Conservation (phyloP, 2,113 vertebrate genomes). For the Oreochromis niloticus region DNA sequence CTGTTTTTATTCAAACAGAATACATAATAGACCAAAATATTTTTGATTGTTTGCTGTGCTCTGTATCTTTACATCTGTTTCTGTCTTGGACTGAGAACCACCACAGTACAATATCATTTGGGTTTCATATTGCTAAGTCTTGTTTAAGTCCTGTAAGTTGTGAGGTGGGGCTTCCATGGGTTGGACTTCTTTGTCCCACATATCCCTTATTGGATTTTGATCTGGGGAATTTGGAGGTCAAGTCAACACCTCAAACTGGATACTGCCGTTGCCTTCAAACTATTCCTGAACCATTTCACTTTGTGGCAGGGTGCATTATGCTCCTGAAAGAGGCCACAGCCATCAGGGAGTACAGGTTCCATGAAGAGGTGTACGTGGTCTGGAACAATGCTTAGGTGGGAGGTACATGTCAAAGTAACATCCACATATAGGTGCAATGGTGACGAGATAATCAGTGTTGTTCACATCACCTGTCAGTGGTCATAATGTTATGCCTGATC, state of each 20-base stretch:
- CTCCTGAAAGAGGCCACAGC: neutral
- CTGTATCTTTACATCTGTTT: neutral
- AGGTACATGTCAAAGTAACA: neutral
- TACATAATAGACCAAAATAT: neutral
- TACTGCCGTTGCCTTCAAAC: neutral
- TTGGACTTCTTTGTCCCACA: neutral
- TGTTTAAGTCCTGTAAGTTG: neutral
- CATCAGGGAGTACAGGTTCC: neutral
- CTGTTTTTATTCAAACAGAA: neutral
- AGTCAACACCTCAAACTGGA: neutral
- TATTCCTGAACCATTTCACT: neutral
- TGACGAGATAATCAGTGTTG: rapidly evolving
- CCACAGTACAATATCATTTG: neutral
- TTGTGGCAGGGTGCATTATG: neutral
- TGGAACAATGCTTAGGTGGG: neutral
- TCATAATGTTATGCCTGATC: rapidly evolving
- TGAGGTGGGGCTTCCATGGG: neutral
- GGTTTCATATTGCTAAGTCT: neutral
- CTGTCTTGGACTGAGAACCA: rapidly evolving
- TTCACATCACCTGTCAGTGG: neutral
- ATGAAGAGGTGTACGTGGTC: neutral
- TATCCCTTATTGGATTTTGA: neutral
- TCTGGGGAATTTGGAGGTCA: rapidly evolving
- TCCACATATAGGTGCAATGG: neutral
- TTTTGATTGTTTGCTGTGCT: neutral